Evolutionary conservation across 2,888 invertebrate species (phyloP).

Genomic region (Aethes cnicana): DNA sequence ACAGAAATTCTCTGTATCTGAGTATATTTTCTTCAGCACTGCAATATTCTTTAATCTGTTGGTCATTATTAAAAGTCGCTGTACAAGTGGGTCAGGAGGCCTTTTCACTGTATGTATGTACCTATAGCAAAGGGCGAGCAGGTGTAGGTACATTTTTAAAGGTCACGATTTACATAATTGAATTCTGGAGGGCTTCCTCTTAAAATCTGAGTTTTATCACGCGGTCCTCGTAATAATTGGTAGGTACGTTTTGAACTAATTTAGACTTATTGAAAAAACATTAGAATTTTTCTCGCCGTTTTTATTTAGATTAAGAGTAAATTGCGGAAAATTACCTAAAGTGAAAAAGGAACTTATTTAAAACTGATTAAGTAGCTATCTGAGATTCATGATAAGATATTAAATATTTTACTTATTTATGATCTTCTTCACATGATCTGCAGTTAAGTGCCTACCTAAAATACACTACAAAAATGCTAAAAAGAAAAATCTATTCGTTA

Average conservation of each 20-base stretch:
- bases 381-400: no score
- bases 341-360: no score
- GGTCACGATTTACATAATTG: conserved; percentile 46
- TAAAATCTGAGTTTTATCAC: conserved; percentile 35
- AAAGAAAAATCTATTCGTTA: no score
- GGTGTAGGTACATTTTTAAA: conserved; percentile 37
- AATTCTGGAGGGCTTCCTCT: conserved; percentile 33
- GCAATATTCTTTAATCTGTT: conserved; percentile 10
- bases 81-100: conserved; percentile 6
- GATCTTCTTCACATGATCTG: no score
- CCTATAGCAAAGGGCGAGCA: conserved; percentile 26
- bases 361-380: no score
- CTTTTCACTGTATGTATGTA: conserved; percentile 4
- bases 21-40: neutral
- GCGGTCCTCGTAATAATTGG: conserved; percentile 18
- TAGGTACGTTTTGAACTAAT: conserved; percentile 1
- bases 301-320: no score
- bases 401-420: no score
- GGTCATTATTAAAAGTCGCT: conserved; percentile 12
- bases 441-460: no score
- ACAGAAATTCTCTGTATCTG: no score
- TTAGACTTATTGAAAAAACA: neutral
- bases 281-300: neutral
- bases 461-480: no score
- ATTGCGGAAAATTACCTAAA: no score